Conservation (phyloP, 2,888 invertebrate genomes). For the Beris morrisii region DNA sequence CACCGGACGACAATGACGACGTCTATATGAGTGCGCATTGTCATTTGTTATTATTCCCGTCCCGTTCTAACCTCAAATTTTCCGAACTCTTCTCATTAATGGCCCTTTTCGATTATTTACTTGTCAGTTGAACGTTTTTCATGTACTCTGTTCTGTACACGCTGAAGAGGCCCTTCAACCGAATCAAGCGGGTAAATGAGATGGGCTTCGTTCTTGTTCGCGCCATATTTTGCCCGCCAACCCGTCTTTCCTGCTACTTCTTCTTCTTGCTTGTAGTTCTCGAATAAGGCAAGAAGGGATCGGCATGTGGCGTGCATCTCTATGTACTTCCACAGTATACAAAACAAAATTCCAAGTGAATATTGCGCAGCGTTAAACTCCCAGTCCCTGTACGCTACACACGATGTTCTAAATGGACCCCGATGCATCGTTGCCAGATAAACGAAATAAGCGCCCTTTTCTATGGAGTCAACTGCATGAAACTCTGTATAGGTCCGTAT, state of each 20-base stretch:
- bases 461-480: too few species aligned
- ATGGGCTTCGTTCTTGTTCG: slow-evolving; percentile 16
- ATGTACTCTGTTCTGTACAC: slow-evolving; percentile 11
- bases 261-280: not conserved
- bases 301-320: not conserved
- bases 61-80: slow-evolving; percentile 14
- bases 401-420: too few species aligned
- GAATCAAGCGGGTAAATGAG: slow-evolving; percentile 24
- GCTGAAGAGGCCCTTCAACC: slow-evolving; percentile 18
- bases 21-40: slow-evolving; percentile 28
- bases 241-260: slow-evolving; percentile 5
- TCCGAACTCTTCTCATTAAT: slow-evolving; percentile 1
- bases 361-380: slow-evolving; percentile 19
- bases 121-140: slow-evolving; percentile 23
- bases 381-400: not conserved
- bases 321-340: not conserved
- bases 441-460: too few species aligned
- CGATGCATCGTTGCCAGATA: too few species aligned
- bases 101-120: slow-evolving; percentile 24
- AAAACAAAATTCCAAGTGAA: slow-evolving; percentile 19
- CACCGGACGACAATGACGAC: slow-evolving; percentile 24
- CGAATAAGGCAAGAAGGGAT: not conserved
- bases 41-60: slow-evolving; percentile 31
- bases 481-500: too few species aligned
- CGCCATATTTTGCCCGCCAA: slow-evolving; percentile 29